Conservation (phyloP, 2,888 invertebrate species). For the Athrips mouffetella region DNA sequence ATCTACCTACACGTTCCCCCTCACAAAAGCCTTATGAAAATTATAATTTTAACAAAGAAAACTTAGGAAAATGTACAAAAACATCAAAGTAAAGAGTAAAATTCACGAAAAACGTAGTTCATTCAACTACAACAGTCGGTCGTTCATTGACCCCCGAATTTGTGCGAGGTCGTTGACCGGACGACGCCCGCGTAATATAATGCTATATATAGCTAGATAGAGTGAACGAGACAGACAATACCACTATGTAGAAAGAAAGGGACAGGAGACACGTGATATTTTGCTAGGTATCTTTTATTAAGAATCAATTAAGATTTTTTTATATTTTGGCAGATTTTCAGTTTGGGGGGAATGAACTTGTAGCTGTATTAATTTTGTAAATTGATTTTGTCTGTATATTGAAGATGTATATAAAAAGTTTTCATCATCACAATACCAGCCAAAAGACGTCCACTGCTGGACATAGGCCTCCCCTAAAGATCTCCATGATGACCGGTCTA, state of each 20-base stretch:
- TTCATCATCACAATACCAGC: too few species aligned
- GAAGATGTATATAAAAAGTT: too few species aligned
- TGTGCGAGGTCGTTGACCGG: constrained; percentile 57
- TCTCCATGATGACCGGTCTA: too few species aligned
- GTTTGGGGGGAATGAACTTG: background rate
- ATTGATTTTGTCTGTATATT: background rate
- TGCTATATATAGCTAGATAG: constrained; percentile 42
- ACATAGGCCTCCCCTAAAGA: too few species aligned
- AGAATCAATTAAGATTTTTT: background rate
- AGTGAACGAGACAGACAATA: constrained; percentile 26
- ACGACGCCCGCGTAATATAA: constrained; percentile 40
- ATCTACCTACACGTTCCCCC: background rate
- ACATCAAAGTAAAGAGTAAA: constrained; percentile 1
- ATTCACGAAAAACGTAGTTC: constrained; percentile 29
- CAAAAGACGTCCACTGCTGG: too few species aligned
- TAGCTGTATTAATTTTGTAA: background rate
- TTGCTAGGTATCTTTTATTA: constrained; percentile 23
- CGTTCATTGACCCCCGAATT: constrained; percentile 63
- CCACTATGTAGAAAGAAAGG: constrained; percentile 6
- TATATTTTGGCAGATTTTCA: background rate
- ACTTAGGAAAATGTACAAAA: background rate
- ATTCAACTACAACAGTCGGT: constrained; percentile 51
- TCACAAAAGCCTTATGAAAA: background rate
- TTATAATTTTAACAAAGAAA: background rate
- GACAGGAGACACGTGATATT: constrained; percentile 34